A percentile compares a stretch with the other conserved stretches of the same genome.
phyloP scores from a whole-genome alignment of 2,797 vertebrate species.

The Enteromius anoplus region DNA sequence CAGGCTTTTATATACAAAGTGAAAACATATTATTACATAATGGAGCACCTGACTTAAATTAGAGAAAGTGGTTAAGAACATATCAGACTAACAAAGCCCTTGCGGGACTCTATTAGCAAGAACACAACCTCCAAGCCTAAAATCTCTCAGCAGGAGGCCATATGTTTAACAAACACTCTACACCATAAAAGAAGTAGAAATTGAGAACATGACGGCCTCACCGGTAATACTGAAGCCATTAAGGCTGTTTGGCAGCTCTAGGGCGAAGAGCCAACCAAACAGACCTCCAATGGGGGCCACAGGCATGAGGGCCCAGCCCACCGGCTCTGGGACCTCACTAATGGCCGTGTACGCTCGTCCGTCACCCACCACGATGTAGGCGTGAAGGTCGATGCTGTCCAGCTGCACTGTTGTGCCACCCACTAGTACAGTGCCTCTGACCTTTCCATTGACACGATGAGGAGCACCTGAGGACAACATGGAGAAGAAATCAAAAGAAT shows the following conservation, averaged over 20 bases:
- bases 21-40: slow-evolving; percentile 37
- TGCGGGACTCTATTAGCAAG: slow-evolving; percentile 57
- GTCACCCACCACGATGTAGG: slow-evolving; percentile 91
- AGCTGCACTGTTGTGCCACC: slow-evolving; percentile 78
- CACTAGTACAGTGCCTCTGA: slow-evolving; percentile 84
- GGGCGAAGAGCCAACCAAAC: slow-evolving; percentile 94
- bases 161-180: slow-evolving; percentile 59
- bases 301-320: slow-evolving; percentile 88
- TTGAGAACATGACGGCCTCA: slow-evolving; percentile 66
- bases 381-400: slow-evolving; percentile 84
- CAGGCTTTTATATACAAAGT: slow-evolving; percentile 14
- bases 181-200: slow-evolving; percentile 46
- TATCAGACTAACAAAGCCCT: slow-evolving; percentile 62
- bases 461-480: slow-evolving; percentile 81
- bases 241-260: slow-evolving; percentile 86
- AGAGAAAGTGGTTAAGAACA: slow-evolving; percentile 52
- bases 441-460: slow-evolving; percentile 93
- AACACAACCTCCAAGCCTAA: slow-evolving; percentile 36
- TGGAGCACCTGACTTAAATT: slow-evolving; percentile 73
- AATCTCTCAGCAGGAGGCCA: slow-evolving; percentile 46
- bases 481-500: not conserved
- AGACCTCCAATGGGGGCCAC: slow-evolving; percentile 87
- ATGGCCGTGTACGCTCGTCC: slow-evolving; percentile 91
- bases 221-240: slow-evolving; percentile 91
- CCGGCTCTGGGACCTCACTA: slow-evolving; percentile 86